Percentiles rank a stretch among this genome's conserved stretches.
These are phyloP conservation scores for Psittacara wagleri DNA, from an alignment of 2,113 vertebrate genomes.

Conservation along the genomic window DNA sequence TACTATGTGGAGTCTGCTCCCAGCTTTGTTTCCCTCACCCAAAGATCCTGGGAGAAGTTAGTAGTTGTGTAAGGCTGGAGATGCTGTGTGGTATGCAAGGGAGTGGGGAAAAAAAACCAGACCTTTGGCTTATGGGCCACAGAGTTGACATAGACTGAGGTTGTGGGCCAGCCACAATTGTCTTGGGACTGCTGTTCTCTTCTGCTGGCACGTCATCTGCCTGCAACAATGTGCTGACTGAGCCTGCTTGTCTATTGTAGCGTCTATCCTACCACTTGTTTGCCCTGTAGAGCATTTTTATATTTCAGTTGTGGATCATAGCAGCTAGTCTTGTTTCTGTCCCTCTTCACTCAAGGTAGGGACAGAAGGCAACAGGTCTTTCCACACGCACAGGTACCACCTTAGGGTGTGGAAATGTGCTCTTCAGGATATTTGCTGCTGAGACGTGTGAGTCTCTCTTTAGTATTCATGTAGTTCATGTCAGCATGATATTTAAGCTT, in stretches of 20 bases:
- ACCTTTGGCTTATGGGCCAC: slow-evolving; percentile 49
- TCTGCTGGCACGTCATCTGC: slow-evolving; percentile 56
- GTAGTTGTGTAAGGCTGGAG: slow-evolving; percentile 19
- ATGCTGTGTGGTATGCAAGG: slow-evolving; percentile 22
- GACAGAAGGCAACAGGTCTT: neutral
- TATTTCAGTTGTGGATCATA: neutral
- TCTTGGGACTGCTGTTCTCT: slow-evolving; percentile 52
- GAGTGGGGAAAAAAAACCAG: slow-evolving; percentile 38
- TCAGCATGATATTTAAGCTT: neutral
- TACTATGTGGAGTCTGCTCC: neutral
- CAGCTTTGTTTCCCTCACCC: neutral
- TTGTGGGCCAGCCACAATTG: slow-evolving; percentile 53
- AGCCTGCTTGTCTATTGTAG: slow-evolving; percentile 38
- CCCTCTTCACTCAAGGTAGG: neutral
- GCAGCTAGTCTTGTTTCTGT: neutral
- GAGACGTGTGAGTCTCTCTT: neutral
- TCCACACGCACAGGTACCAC: neutral
- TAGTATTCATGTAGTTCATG: neutral
- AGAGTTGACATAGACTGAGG: slow-evolving; percentile 42
- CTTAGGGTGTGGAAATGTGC: neutral
- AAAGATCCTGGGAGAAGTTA: neutral
- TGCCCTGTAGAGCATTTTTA: slow-evolving; percentile 28
- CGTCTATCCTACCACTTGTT: neutral
- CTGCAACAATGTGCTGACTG: slow-evolving; percentile 54
- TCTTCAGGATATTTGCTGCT: neutral